Conservation (phyloP, 37 sponge, comb jelly and placozoan species). For the Spongilla lacustris region DNA sequence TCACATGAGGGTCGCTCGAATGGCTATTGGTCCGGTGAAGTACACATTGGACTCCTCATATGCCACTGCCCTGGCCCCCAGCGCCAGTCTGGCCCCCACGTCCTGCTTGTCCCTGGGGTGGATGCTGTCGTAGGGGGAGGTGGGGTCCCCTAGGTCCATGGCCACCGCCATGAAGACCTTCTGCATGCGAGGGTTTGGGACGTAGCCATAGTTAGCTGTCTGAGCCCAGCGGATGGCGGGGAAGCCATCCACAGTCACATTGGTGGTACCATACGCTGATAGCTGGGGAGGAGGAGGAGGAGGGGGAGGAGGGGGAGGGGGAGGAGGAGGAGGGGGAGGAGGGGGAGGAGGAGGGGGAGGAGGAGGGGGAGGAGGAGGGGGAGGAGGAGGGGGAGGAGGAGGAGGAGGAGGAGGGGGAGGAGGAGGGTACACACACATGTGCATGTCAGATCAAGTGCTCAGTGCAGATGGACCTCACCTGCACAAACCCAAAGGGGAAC, state of each 20-base stretch:
- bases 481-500: slow-evolving; percentile 69
- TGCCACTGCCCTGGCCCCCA: slow-evolving; percentile 44
- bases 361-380: background rate
- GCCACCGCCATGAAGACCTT: slow-evolving; percentile 84
- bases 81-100: slow-evolving; percentile 49
- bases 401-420: background rate
- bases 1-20: slow-evolving; percentile 17
- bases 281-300: slow-evolving; percentile 27
- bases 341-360: no score
- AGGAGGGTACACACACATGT: slow-evolving; percentile 22
- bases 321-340: no score
- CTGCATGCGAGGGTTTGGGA: slow-evolving; percentile 55
- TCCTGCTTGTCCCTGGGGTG: slow-evolving; percentile 76
- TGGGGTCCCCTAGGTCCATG: slow-evolving; percentile 80
- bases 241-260: slow-evolving; percentile 47
- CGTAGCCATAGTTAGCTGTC: slow-evolving; percentile 60
- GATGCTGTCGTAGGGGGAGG: slow-evolving; percentile 68
- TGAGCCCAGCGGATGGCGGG: slow-evolving; percentile 67
- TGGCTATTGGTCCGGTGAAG: slow-evolving; percentile 49
- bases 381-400: background rate
- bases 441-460: slow-evolving; percentile 45
- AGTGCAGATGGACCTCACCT: slow-evolving; percentile 11
- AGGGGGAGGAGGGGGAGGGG: no score
- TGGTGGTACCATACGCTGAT: slow-evolving; percentile 45
- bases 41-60: slow-evolving; percentile 29